Base-by-base conservation (phyloP, 2,888 invertebrate genomes). In the Neocrepidodera transversa region DNA sequence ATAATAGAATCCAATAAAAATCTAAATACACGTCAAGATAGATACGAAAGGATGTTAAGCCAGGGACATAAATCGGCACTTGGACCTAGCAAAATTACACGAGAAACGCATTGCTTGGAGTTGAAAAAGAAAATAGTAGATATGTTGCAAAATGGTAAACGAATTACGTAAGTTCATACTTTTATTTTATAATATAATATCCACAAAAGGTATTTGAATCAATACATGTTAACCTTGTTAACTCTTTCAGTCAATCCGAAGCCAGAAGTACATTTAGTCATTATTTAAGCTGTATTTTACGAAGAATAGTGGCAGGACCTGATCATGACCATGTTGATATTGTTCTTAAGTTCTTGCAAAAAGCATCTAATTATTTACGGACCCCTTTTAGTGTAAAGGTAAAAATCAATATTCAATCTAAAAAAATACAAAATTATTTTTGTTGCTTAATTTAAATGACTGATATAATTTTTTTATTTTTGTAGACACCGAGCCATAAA, bases 201-300 rank as follows among this genome's bases (percentile, higher is more conserved):
- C 16, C 7, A 14, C 6, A 28, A 14, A n/a, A n/a, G n/a, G n/a
- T n/a, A n/a, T n/a, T n/a, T n/a, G n/a, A n/a, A n/a, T n/a, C n/a
- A n/a, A n/a, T n/a, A n/a, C n/a, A n/a, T n/a, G n/a, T n/a, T n/a
- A 11, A 16, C 11, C 16, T 5, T 2, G 14, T 17, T 14, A 13
- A 17, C 48, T 65, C 60, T 78, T 77, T 35, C 79, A 87, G 87
- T 11, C 83, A 83, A 78, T 84, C 85, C 56, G 90, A 92, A 75
- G 87, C 89, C 0, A 84, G 93, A 4, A 89, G 88, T 77, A 87
- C 89, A 0, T 93, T 93, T 78, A 88, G 89, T 0, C 83, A 89
- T 70, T 93, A 90, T 81, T 83, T 93, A 62, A 86, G 87, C 66
- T 86, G 87, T 75, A 85, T 93, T 60, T 80, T 93, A 68, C 86